Evolutionary conservation across 2,113 vertebrate species (phyloP).

Genomic region (Urocolius indicus): DNA sequence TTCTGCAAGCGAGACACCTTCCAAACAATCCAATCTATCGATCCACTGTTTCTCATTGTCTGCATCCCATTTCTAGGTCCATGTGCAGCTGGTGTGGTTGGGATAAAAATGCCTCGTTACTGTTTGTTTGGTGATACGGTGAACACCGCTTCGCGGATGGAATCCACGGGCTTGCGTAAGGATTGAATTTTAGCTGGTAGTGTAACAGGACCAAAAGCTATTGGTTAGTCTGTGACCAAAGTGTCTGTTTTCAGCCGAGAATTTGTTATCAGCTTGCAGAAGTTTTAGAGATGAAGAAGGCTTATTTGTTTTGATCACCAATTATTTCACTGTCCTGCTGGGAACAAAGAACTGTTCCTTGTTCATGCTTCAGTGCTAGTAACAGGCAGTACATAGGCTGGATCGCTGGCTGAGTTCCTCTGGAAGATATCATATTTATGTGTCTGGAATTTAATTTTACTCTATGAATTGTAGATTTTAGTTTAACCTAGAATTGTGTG

Average conservation of each 20-base stretch:
- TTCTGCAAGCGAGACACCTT: not conserved
- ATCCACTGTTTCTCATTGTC: not conserved
- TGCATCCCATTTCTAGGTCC: conserved; percentile 79
- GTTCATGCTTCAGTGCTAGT: not conserved
- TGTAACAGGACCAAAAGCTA: not conserved
- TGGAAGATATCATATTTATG: not conserved
- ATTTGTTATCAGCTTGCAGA: not conserved
- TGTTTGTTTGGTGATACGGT: conserved; percentile 95
- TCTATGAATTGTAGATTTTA: not conserved
- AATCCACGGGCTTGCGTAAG: conserved; percentile 96
- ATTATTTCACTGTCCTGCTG: not conserved
- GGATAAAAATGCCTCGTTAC: conserved; percentile 97
- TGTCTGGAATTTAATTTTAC: conserved; percentile 5
- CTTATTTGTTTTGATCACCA: not conserved
- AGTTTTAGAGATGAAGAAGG: not conserved
- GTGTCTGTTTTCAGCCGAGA: conserved; percentile 58
- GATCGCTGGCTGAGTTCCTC: not conserved
- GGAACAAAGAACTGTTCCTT: not conserved
- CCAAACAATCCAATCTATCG: not conserved
- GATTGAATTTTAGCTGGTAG: conserved; percentile 3
- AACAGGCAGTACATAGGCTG: not conserved
- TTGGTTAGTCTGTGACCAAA: not conserved
- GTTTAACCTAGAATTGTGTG: not conserved
- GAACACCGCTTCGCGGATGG: conserved; percentile 96
- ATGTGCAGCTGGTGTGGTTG: conserved; percentile 94